Base-by-base conservation (phyloP, 2,113 vertebrate genomes). In the Lepus americanus region DNA sequence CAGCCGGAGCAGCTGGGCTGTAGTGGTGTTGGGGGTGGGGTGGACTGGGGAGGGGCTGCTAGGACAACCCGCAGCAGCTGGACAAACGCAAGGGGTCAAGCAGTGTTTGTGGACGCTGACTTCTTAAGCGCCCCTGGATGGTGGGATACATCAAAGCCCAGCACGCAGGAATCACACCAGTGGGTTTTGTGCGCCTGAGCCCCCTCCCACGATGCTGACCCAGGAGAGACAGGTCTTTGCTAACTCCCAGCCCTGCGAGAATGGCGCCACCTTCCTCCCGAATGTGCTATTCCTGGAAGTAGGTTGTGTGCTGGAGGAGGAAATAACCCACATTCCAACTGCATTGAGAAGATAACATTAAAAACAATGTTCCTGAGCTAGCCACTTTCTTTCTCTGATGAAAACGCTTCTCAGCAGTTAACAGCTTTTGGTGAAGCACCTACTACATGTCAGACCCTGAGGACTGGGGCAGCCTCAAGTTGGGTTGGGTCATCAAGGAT, bases 81-180 rank as follows among this genome's bases (percentile, higher is more conserved):
- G 95, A 96, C 96, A 96, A 95, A 96, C 9, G 92, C n/a, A 6
- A 10, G 87, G 63, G 95, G 96, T 95, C 96, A 94, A 55, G 61
- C 53, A 2, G 8, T 70, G 81, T 95, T 89, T 96, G 92, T 53
- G 87, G 84, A 83, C 25, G 3, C 89, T 81, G 94, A 86, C 94
- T 89, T 88, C 82, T 90, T 0, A 1, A 33, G 66, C 1, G 1
- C 36, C 49, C 63, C 76, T 55, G 70, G 67, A 31, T 4, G 44
- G 61, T 4, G 51, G 74, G 69, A 16, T 9, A 64, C 95, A 81
- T 94, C 94, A 91, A 96, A 96, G 88, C 61, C 20, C 80, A 1
- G 63, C 49, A 33, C 61, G 81, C 76, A 49, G 31, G 27, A 95
- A 70, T 25, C 33, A 84, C 39, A 67, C 39, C 44, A 4, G 11